phyloP scores from a whole-genome alignment of 2,113 vertebrate genomes.

The Mobula hypostoma region DNA sequence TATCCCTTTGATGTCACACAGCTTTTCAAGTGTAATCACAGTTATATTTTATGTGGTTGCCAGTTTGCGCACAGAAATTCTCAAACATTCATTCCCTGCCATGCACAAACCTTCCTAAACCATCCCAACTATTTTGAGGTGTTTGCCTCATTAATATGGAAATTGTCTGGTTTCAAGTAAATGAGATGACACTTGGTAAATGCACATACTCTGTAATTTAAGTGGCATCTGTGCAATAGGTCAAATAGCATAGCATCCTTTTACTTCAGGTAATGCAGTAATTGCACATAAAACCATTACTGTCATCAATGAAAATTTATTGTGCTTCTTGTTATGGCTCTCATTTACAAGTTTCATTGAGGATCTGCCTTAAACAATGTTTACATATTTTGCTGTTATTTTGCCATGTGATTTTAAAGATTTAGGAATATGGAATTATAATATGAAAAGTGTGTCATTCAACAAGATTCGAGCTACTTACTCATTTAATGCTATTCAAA shows the following conservation, averaged over 20 bases:
- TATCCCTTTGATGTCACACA: no score
- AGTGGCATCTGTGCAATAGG: not conserved
- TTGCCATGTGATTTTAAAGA: not conserved
- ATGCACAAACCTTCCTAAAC: not conserved
- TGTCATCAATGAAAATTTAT: not conserved
- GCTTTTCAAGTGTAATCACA: no score
- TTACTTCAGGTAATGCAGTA: not conserved
- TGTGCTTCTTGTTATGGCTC: not conserved
- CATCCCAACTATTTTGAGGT: not conserved
- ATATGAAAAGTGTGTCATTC: not conserved
- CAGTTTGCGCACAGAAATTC: not conserved
- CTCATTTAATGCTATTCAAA: not conserved
- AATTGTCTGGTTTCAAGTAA: not conserved
- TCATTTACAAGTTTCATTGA: not conserved
- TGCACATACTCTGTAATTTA: not conserved
- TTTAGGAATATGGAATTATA: not conserved
- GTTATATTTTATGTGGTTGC: no score
- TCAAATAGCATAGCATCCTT: constrained; percentile 1
- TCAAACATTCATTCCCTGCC: not conserved
- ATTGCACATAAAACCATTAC: not conserved
- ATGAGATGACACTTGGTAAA: constrained; percentile 15
- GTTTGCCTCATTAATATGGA: constrained; percentile 21
- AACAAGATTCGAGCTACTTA: not conserved
- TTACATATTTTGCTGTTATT: not conserved
- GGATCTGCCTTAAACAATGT: not conserved